Percentiles rank a stretch among this genome's conserved stretches.
Conservation (phyloP, 2,113 vertebrate species). For the Paramisgurnus dabryanus region DNA sequence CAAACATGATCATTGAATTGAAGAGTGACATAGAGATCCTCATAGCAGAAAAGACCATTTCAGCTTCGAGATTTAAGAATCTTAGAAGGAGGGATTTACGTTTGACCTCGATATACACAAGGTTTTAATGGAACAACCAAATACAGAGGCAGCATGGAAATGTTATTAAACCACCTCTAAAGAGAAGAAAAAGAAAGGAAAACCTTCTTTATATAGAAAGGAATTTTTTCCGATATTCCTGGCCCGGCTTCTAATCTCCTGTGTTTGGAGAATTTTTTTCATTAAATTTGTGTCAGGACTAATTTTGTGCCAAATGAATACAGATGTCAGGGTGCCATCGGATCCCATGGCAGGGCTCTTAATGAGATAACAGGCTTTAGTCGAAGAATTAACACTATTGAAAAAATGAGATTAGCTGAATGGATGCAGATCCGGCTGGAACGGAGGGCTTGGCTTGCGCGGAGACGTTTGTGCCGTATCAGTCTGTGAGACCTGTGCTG, state of each 20-base stretch:
- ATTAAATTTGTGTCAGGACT: constrained; percentile 77
- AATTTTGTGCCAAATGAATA: constrained; percentile 73
- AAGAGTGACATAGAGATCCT: not conserved
- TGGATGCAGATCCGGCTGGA: constrained; percentile 48
- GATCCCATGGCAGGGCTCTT: constrained; percentile 71
- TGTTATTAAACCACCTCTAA: constrained; percentile 34
- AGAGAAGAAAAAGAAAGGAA: constrained; percentile 36
- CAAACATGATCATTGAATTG: constrained; percentile 5
- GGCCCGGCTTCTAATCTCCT: constrained; percentile 68
- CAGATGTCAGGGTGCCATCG: constrained; percentile 78
- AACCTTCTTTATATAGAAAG: constrained; percentile 45
- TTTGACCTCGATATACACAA: constrained; percentile 46
- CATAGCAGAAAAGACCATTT: constrained; percentile 1
- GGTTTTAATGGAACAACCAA: constrained; percentile 36
- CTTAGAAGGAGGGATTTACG: constrained; percentile 40
- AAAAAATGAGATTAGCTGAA: constrained; percentile 61
- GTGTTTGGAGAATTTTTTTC: constrained; percentile 57
- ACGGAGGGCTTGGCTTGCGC: constrained; percentile 26
- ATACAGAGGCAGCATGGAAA: constrained; percentile 38
- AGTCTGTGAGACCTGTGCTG: constrained; percentile 62
- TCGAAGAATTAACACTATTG: constrained; percentile 75
- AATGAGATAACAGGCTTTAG: constrained; percentile 81
- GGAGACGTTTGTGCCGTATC: constrained; percentile 13
- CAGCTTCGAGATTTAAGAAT: constrained; percentile 39
- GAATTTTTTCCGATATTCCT: constrained; percentile 55